These are phyloP conservation scores for Montifringilla adamsi DNA, from an alignment of 2,113 vertebrate genomes.

Conservation along the genomic window DNA sequence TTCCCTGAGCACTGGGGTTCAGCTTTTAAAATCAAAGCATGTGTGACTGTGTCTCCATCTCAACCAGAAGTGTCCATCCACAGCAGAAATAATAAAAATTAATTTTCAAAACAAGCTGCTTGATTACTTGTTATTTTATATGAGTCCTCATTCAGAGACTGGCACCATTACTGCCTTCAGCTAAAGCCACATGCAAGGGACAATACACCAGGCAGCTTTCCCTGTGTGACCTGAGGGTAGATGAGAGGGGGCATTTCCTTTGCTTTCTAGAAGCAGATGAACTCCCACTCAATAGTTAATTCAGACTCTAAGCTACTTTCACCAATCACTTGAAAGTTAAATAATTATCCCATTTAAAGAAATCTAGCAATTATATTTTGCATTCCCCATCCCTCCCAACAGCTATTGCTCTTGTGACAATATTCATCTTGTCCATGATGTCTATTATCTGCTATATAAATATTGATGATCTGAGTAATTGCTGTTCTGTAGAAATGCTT, in stretches of 20 bases:
- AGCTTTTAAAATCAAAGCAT: background rate
- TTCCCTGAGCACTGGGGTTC: background rate
- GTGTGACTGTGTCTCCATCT: accelerated
- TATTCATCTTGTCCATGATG: constrained; percentile 44
- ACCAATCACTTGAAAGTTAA: constrained; percentile 11
- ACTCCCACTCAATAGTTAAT: background rate
- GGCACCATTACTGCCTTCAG: background rate
- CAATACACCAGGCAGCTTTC: background rate
- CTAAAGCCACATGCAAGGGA: background rate
- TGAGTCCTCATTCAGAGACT: background rate
- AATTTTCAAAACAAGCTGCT: background rate
- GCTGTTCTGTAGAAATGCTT: constrained; percentile 30
- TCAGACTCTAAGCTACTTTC: background rate
- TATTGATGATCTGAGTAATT: constrained; percentile 63
- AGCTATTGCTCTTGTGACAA: constrained; percentile 36
- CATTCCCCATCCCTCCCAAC: background rate
- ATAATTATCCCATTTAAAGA: constrained; percentile 7
- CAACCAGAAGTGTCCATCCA: too few relatives aligned
- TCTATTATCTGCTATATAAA: constrained; percentile 63
- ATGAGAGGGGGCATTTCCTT: background rate
- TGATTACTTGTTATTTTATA: background rate
- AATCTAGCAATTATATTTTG: background rate
- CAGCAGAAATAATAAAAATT: background rate
- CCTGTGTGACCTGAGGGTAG: background rate
- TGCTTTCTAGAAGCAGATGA: background rate